phyloP scores from a whole-genome alignment of 2,113 vertebrate species.

The Pardalotus punctatus region DNA sequence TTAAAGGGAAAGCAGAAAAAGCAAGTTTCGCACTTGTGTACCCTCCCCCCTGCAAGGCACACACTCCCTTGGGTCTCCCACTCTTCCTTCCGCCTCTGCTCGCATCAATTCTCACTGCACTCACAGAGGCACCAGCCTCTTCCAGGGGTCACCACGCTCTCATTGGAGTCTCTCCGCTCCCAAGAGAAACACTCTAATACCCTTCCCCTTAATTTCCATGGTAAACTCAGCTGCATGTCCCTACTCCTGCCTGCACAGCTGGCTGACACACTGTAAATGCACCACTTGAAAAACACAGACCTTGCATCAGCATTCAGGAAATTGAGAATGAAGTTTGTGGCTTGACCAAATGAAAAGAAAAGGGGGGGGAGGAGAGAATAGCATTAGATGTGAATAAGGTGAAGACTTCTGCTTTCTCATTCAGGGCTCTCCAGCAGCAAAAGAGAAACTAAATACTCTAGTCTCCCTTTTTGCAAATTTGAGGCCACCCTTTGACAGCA shows the following conservation, averaged over 20 bases:
- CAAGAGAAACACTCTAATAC: background rate
- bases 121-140: background rate
- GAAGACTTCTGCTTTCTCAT: background rate
- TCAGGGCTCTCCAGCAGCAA: background rate
- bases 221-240: background rate
- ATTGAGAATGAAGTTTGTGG: background rate
- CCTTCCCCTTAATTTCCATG: background rate
- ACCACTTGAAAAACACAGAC: background rate
- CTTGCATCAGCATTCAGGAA: background rate
- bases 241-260: background rate
- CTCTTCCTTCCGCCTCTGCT: background rate
- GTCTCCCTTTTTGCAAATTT: background rate
- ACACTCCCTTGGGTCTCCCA: background rate
- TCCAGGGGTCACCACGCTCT: background rate
- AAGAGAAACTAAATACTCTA: background rate
- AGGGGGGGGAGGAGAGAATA: rapidly evolving
- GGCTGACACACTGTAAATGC: background rate
- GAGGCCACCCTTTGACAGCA: background rate
- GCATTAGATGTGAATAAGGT: background rate
- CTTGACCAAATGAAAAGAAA: background rate
- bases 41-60: background rate
- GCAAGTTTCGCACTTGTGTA: background rate
- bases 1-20: background rate
- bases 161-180: background rate
- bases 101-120: rapidly evolving